Evolutionary conservation across 2,888 invertebrate species (phyloP).

Genomic region (Lacanobia oleracea): DNA sequence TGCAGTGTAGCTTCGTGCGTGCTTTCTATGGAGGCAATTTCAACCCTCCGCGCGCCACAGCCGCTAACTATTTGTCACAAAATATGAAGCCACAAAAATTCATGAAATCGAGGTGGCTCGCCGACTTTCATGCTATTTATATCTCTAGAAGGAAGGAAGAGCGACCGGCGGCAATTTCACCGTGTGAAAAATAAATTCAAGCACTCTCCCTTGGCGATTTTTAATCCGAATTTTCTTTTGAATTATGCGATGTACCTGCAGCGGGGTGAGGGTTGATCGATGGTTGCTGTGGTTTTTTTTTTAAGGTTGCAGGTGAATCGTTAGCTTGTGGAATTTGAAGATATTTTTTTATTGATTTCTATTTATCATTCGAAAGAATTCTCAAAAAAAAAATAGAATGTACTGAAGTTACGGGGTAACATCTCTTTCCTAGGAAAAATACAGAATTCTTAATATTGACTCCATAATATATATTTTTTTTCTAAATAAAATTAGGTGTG

Average conservation of each 20-base stretch:
- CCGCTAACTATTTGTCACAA: constrained; percentile 79
- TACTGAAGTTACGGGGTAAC: too few species aligned
- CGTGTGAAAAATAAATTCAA: constrained; percentile 79
- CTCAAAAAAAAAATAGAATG: too few species aligned
- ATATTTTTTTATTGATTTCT: too few species aligned
- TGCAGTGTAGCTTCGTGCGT: constrained; percentile 63
- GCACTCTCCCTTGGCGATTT: constrained; percentile 75
- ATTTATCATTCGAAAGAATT: too few species aligned
- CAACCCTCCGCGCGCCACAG: constrained; percentile 67
- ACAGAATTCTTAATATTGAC: too few species aligned
- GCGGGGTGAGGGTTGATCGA: constrained; percentile 53
- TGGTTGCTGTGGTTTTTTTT: constrained; percentile 24
- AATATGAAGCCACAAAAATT: constrained; percentile 83
- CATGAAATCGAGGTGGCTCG: constrained; percentile 77
- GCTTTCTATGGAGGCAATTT: constrained; percentile 74
- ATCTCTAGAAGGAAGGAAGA: constrained; percentile 77
- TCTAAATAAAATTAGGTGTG: background rate
- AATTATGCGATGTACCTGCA: constrained; percentile 76
- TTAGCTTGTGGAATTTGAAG: too few species aligned
- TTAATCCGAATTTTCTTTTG: constrained; percentile 81
- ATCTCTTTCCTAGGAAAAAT: too few species aligned
- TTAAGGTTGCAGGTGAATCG: constrained; percentile 2
- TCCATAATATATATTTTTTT: too few species aligned
- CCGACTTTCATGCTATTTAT: constrained; percentile 76
- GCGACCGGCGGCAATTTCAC: constrained; percentile 77